Conservation (phyloP, 2,113 vertebrate species). For the Antigone vipio region DNA sequence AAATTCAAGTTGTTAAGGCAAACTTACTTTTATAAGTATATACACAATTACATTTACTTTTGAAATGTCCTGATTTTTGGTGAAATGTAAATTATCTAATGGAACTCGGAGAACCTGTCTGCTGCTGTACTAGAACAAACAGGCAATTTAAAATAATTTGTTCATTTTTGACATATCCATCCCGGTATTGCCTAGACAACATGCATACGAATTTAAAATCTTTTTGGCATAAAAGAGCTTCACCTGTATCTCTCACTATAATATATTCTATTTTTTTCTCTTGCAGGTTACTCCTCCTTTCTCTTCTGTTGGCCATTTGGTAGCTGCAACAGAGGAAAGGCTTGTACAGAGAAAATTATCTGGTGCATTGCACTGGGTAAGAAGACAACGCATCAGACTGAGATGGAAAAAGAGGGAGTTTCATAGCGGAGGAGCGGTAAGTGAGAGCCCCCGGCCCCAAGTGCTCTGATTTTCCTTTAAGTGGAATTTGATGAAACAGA, state of each 20-base stretch:
- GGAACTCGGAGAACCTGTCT: background rate
- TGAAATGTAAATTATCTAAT: background rate
- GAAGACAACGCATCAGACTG: background rate
- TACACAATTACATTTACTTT: background rate
- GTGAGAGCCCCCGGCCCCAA: background rate
- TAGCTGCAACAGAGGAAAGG: background rate
- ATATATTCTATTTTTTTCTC: background rate
- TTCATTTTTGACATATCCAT: background rate
- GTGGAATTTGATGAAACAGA: constrained; percentile 49
- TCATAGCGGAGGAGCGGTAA: background rate
- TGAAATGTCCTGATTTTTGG: background rate
- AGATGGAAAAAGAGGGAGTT: background rate
- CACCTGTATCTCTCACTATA: background rate
- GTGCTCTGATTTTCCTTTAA: constrained; percentile 39
- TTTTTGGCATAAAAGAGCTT: background rate
- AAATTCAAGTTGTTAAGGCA: background rate
- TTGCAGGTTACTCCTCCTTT: background rate
- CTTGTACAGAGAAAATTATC: background rate
- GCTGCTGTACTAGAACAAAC: background rate
- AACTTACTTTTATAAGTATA: background rate
- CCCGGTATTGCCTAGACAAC: background rate
- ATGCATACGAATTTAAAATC: background rate
- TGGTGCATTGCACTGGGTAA: background rate
- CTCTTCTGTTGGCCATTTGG: background rate
- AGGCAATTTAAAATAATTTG: background rate